Conservation (phyloP, 2,797 vertebrate genomes). For the Pangasius sanitwongsei region DNA sequence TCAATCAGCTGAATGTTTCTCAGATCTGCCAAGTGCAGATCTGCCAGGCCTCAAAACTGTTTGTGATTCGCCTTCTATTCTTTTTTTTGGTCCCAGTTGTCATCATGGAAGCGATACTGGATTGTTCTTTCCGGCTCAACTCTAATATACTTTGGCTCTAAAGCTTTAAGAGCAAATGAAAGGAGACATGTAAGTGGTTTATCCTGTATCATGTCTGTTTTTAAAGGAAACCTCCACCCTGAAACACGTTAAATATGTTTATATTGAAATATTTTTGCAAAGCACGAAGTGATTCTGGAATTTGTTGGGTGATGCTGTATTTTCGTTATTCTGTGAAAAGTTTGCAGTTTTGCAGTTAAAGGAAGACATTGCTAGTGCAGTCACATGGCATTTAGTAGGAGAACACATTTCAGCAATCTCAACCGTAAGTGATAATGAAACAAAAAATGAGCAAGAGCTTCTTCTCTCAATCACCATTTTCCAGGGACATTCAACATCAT, state of each 20-base stretch:
- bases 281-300: neutral
- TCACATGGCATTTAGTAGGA: neutral
- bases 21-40: slow-evolving; percentile 7
- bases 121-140: slow-evolving; percentile 88
- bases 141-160: slow-evolving; percentile 89
- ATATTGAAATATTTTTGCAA: neutral
- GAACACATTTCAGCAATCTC: neutral
- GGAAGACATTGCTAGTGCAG: neutral
- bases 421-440: neutral
- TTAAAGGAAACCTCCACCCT: neutral
- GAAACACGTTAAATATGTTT: neutral
- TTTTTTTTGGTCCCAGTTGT: slow-evolving; percentile 74
- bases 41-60: neutral
- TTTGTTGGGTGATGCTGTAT: neutral
- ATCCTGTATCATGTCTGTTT: neutral
- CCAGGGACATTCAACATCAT: neutral
- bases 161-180: slow-evolving; percentile 91
- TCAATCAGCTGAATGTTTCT: neutral
- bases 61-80: neutral
- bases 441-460: neutral
- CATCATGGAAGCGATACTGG: slow-evolving; percentile 96
- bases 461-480: neutral
- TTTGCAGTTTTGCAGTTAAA: neutral
- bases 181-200: slow-evolving; percentile 87
- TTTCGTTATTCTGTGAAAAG: neutral